Evolutionary conservation across 2,888 invertebrate species (phyloP).

Genomic region (Silvanus unidentatus): DNA sequence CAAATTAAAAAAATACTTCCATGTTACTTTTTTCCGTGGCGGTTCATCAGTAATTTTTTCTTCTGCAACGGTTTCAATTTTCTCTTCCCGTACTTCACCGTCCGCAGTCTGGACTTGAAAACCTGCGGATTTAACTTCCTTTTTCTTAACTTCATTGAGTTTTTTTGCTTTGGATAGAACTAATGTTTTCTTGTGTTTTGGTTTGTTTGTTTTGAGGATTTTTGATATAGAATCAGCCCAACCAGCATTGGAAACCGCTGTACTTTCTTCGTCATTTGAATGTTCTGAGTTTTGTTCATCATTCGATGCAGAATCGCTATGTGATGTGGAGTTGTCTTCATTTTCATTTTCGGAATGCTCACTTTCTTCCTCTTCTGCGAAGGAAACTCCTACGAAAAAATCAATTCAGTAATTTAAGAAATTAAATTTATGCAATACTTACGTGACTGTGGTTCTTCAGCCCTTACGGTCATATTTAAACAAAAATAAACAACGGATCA

Average conservation of each 20-base stretch:
- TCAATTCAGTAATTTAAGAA: neutral
- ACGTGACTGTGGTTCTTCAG: no score
- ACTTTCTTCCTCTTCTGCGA: neutral
- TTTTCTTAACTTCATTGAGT: conserved; percentile 51
- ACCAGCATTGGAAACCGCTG: conserved; percentile 53
- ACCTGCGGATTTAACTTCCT: conserved; percentile 46
- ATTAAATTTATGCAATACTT: no score
- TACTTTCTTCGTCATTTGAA: conserved; percentile 18
- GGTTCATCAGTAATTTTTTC: conserved; percentile 38
- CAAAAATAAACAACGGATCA: no score
- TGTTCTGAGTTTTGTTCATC: neutral
- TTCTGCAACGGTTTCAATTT: conserved; percentile 41
- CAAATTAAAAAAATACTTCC: neutral
- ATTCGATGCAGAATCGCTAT: neutral
- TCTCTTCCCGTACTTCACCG: conserved; percentile 49
- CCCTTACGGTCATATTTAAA: no score
- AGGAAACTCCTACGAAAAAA: neutral
- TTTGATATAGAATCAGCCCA: conserved; percentile 82
- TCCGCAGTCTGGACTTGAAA: conserved; percentile 59
- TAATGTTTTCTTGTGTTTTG: conserved; percentile 66
- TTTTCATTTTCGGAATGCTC: neutral
- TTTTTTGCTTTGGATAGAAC: conserved; percentile 78
- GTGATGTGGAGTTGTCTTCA: neutral
- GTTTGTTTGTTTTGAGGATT: conserved; percentile 68
- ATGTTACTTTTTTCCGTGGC: conserved; percentile 35